These are phyloP conservation scores for Drosophila sproati DNA, from an alignment of 1,140 invertebrate species.

Conservation along the genomic window DNA sequence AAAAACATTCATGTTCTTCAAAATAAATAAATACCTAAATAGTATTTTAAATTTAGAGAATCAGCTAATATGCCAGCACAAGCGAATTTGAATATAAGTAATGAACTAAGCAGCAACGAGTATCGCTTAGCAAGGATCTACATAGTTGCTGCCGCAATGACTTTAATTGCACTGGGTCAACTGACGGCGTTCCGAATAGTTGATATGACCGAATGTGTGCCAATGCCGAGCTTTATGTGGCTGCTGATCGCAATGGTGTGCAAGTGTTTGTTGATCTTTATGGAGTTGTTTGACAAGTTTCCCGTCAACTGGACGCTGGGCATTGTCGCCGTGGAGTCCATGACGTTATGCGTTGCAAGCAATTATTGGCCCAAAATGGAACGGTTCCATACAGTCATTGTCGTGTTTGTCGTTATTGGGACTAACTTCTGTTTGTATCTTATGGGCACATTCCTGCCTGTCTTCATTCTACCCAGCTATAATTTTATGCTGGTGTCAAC, in stretches of 20 bases:
- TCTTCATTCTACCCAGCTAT: conserved; percentile 27
- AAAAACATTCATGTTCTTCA: neutral
- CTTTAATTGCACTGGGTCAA: conserved; percentile 2
- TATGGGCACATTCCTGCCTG: conserved; percentile 34
- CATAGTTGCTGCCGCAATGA: neutral
- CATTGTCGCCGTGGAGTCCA: conserved; percentile 18
- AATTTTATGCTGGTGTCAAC: conserved; percentile 8
- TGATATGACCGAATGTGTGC: neutral
- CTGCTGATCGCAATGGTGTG: conserved; percentile 20
- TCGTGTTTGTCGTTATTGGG: neutral
- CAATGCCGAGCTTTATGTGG: conserved; percentile 24
- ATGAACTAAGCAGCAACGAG: neutral
- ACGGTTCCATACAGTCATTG: accelerated
- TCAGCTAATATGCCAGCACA: neutral
- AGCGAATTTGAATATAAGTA: neutral
- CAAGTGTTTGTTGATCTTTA: conserved; percentile 21
- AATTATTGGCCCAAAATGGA: conserved; percentile 8
- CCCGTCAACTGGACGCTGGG: conserved; percentile 50
- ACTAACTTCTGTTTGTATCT: neutral
- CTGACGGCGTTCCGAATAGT: neutral
- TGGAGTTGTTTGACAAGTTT: conserved; percentile 5
- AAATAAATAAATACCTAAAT: neutral
- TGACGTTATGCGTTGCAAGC: conserved; percentile 4
- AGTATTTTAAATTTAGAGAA: neutral
- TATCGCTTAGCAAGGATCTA: conserved; percentile 26